phyloP scores from a whole-genome alignment of 2,888 invertebrate species.

The Pseudanteris insignis region DNA sequence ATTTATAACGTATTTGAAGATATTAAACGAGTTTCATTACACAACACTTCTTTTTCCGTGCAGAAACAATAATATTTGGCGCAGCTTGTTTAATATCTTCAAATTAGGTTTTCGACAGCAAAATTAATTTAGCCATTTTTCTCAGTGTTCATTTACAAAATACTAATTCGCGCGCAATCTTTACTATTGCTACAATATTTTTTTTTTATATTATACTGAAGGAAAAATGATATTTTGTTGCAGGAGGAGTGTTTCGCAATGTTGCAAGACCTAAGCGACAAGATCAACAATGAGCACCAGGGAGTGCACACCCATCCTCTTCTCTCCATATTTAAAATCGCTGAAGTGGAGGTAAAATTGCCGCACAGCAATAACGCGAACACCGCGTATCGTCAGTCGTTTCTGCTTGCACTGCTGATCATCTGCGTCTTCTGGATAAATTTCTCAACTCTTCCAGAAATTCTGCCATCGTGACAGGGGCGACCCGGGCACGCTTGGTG shows the following conservation, averaged over 20 bases:
- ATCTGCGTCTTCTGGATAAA: slow-evolving; percentile 38
- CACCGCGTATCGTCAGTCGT: slow-evolving; percentile 43
- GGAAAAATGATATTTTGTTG: slow-evolving; percentile 53
- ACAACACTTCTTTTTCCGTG: no score
- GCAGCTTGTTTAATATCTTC: no score
- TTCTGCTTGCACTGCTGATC: slow-evolving; percentile 48
- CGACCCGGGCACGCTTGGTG: slow-evolving; percentile 38
- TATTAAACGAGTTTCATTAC: no score
- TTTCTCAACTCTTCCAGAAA: slow-evolving; percentile 35
- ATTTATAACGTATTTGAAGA: no score
- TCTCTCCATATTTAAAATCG: slow-evolving; percentile 91
- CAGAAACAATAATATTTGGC: no score
- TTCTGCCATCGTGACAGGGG: slow-evolving; percentile 56
- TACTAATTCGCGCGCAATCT: no score
- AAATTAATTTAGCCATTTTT: no score
- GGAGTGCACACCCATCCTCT: slow-evolving; percentile 87
- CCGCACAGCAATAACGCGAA: slow-evolving; percentile 71
- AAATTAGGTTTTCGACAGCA: no score
- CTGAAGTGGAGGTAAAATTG: slow-evolving; percentile 88
- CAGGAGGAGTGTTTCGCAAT: slow-evolving; percentile 88
- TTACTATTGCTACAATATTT: no score
- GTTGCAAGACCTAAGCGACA: slow-evolving; percentile 81
- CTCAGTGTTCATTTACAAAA: no score
- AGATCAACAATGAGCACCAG: slow-evolving; percentile 85
- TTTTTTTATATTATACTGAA: no score